These are phyloP conservation scores for Ciconia nigra DNA, from an alignment of 2,797 vertebrate species.

Conservation along the genomic window DNA sequence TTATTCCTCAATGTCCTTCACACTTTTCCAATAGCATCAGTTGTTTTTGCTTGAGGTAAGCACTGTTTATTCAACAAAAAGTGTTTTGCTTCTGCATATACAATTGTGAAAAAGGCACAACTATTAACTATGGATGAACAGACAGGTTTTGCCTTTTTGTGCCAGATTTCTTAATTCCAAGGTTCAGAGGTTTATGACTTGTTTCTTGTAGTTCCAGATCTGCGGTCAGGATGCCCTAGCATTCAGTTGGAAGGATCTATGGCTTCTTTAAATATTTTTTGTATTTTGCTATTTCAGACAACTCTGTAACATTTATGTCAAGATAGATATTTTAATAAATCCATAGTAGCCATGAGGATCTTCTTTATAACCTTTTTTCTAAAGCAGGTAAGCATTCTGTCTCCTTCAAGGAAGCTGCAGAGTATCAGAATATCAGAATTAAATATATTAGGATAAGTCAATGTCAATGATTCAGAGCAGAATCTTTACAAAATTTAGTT, in stretches of 20 bases:
- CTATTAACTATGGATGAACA: neutral
- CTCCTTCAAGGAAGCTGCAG: neutral
- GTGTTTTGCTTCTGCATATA: neutral
- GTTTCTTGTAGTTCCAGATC: slow-evolving; percentile 71
- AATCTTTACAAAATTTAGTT: neutral
- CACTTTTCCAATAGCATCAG: neutral
- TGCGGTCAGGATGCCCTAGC: slow-evolving; percentile 69
- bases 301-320: neutral
- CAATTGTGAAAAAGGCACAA: neutral
- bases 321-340: neutral
- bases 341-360: neutral
- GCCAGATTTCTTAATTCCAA: slow-evolving; percentile 64
- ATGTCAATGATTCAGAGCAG: neutral
- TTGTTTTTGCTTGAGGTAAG: neutral
- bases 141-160: neutral
- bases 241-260: slow-evolving; percentile 55
- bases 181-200: slow-evolving; percentile 70
- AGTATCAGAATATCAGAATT: neutral
- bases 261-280: slow-evolving; percentile 59
- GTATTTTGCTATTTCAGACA: slow-evolving; percentile 40
- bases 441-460: neutral
- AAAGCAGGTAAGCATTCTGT: neutral
- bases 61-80: neutral
- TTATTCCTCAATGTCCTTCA: neutral
- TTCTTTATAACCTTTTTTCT: neutral